phyloP scores from a whole-genome alignment of 2,888 invertebrate genomes.

The Patella ulyssiponensis region DNA sequence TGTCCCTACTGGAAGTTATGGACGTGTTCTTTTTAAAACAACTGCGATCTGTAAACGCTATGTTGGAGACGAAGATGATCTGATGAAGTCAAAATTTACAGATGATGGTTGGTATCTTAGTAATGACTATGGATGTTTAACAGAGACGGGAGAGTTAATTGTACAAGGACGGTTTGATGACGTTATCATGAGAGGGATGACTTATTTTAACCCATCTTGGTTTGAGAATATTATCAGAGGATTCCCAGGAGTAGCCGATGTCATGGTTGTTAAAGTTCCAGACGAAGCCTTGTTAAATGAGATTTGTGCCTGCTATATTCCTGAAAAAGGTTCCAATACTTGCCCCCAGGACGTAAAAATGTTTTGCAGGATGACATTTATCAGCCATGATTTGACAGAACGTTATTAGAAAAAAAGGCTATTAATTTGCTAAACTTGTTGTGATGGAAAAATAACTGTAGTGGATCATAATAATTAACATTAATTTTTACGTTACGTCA shows the following conservation, averaged over 20 bases:
- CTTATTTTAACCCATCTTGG: constrained; percentile 24
- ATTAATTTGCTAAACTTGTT: neutral
- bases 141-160: constrained; percentile 13
- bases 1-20: constrained; percentile 4
- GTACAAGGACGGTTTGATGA: constrained; percentile 22
- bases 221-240: constrained; percentile 25
- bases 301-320: constrained; percentile 14
- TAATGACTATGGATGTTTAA: constrained; percentile 22
- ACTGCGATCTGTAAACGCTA: neutral
- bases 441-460: no score
- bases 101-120: constrained; percentile 19
- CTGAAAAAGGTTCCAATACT: neutral
- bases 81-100: neutral
- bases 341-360: neutral
- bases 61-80: constrained; percentile 13
- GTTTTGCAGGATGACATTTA: constrained; percentile 14
- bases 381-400: constrained; percentile 12
- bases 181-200: constrained; percentile 22
- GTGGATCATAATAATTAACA: no score
- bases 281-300: constrained; percentile 6
- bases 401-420: neutral
- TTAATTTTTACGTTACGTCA: no score
- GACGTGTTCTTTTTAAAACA: neutral
- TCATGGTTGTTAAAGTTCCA: constrained; percentile 14
- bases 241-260: neutral